Evolutionary conservation across 2,888 invertebrate species (phyloP).

Genomic region (Drosophila engyochracea): DNA sequence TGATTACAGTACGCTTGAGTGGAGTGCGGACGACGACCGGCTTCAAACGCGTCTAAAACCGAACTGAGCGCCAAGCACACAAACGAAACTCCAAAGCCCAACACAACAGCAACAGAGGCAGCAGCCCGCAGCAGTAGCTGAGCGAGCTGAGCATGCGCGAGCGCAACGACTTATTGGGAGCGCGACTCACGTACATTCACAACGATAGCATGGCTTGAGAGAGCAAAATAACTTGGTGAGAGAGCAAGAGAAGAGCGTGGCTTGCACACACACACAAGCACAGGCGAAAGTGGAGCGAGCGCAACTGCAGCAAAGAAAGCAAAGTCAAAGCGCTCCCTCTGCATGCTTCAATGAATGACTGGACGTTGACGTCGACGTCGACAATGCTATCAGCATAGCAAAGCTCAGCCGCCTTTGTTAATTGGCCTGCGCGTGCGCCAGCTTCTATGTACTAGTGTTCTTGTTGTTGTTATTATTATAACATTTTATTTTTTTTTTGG

Average conservation of each 20-base stretch:
- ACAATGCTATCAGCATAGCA: conserved; percentile 11
- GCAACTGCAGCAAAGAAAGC: conserved; percentile 53
- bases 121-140: conserved; percentile 18
- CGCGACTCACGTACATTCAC: conserved; percentile 17
- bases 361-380: conserved; percentile 12
- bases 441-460: conserved; percentile 58
- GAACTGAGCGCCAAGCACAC: conserved; percentile 54
- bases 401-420: conserved; percentile 58
- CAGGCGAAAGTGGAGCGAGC: conserved; percentile 55
- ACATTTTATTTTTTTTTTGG: conserved; percentile 29
- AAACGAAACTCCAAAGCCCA: conserved; percentile 51
- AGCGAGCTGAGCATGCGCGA: conserved; percentile 58
- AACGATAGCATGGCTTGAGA: not conserved
- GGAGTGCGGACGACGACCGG: conserved; percentile 57
- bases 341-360: conserved; percentile 67
- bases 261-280: conserved; percentile 48
- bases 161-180: conserved; percentile 26
- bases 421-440: conserved; percentile 71
- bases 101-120: not conserved
- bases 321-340: conserved; percentile 31
- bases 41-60: conserved; percentile 68
- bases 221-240: not conserved
- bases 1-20: conserved; percentile 5
- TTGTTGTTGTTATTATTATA: conserved; percentile 41
- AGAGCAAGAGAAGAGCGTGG: conserved; percentile 20